Conservation (phyloP, 2,113 vertebrate genomes). For the Odontophorus gujanensis region DNA sequence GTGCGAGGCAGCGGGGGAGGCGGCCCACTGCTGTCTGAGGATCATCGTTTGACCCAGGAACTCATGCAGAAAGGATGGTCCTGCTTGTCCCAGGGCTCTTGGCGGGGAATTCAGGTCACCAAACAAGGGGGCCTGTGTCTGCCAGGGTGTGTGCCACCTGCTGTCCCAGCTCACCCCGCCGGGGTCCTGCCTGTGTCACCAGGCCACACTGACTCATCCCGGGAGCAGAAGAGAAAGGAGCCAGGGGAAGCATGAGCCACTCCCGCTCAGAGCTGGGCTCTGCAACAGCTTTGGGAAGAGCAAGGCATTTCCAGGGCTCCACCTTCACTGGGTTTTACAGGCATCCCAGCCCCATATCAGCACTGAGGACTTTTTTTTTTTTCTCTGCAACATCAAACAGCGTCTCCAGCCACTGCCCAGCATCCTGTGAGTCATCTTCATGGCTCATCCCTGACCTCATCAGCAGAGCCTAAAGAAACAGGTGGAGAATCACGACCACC, state of each 20-base stretch:
- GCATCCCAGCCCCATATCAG: background rate
- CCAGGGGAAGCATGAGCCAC: background rate
- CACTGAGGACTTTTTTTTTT: background rate
- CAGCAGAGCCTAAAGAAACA: background rate
- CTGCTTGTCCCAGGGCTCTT: background rate
- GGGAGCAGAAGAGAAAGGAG: background rate
- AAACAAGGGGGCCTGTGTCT: conserved; percentile 54
- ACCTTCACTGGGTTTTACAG: background rate
- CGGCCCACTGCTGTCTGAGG: background rate
- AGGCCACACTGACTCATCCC: background rate
- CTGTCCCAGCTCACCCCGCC: fast-evolving
- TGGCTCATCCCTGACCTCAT: conserved; percentile 6
- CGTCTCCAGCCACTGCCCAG: background rate
- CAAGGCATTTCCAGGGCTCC: background rate
- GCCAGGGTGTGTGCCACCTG: background rate
- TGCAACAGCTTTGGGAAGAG: background rate
- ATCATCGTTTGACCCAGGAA: conserved; percentile 45
- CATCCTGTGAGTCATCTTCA: background rate
- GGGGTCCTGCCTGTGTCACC: background rate
- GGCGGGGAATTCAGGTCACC: conserved; percentile 59
- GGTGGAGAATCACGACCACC: background rate
- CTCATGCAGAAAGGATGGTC: conserved; percentile 61
- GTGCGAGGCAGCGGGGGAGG: conserved; percentile 16
- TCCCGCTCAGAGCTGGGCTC: background rate
- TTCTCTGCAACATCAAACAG: background rate